Conservation (phyloP, 2,888 invertebrate species). For the Patella pellucida region DNA sequence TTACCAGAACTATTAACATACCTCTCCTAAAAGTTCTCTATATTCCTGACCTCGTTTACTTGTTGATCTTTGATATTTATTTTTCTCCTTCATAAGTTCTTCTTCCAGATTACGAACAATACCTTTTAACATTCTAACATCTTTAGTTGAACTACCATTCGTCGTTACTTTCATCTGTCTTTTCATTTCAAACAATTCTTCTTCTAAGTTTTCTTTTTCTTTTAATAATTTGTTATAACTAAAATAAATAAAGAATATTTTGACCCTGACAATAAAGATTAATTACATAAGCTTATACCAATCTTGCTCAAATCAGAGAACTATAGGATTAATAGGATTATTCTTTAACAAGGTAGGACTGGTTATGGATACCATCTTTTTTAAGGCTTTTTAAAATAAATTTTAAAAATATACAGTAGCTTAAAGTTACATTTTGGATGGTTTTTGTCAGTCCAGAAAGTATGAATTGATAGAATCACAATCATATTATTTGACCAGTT, state of each 20-base stretch:
- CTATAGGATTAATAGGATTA: too few relatives aligned
- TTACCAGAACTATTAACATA: constrained; percentile 23
- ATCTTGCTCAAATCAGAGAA: too few relatives aligned
- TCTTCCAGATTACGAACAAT: constrained; percentile 66
- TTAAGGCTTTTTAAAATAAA: too few relatives aligned
- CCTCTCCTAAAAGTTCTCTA: constrained; percentile 64
- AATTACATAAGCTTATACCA: too few relatives aligned
- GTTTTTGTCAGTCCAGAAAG: too few relatives aligned
- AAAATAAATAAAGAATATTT: constrained; percentile 17
- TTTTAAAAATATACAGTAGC: too few relatives aligned
- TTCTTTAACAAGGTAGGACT: too few relatives aligned
- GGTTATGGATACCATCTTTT: too few relatives aligned
- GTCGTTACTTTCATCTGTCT: constrained; percentile 58
- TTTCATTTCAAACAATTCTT: constrained; percentile 58
- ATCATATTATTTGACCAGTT: too few relatives aligned
- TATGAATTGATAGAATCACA: too few relatives aligned
- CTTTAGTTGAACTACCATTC: constrained; percentile 59
- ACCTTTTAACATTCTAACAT: constrained; percentile 62
- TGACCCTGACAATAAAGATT: too few relatives aligned
- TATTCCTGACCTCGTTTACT: constrained; percentile 64
- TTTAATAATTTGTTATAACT: constrained; percentile 45
- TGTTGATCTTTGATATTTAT: constrained; percentile 58
- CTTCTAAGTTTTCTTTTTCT: constrained; percentile 66
- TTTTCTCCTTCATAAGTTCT: constrained; percentile 67
- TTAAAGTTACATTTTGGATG: too few relatives aligned